Evolutionary conservation across 2,797 vertebrate genomes (phyloP).

Genomic region (Peromyscus nudipes): DNA sequence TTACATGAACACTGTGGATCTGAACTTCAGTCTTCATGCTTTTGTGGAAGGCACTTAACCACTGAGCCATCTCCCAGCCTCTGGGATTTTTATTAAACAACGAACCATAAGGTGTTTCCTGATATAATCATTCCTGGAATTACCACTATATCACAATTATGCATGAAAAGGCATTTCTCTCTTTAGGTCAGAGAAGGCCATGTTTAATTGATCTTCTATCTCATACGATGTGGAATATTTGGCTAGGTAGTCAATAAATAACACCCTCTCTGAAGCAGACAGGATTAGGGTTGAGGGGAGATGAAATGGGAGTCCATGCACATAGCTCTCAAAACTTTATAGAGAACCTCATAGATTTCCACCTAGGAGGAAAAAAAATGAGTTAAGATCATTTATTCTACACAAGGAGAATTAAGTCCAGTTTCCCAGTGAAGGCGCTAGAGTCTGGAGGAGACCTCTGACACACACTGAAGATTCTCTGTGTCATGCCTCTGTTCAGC

Average conservation of each 20-base stretch:
- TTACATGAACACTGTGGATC: neutral
- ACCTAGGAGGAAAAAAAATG: neutral
- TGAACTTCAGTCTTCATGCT: neutral
- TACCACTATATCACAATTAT: neutral
- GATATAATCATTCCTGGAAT: neutral
- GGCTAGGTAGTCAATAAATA: neutral
- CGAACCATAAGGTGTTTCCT: neutral
- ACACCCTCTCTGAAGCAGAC: neutral
- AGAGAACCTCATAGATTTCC: neutral
- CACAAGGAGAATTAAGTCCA: conserved; percentile 1
- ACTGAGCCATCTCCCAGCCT: neutral
- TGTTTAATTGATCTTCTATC: conserved; percentile 39
- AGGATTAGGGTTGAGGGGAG: neutral
- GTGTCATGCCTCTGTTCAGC: neutral
- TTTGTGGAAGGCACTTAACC: neutral
- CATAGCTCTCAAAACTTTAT: neutral
- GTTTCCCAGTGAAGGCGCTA: neutral
- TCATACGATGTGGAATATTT: neutral
- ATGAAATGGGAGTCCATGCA: neutral
- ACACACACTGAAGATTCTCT: neutral
- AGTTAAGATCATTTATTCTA: neutral
- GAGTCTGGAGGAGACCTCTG: neutral
- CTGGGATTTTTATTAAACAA: conserved; percentile 42
- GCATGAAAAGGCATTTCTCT: conserved; percentile 5
- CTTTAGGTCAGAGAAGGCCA: neutral